Base-by-base conservation (phyloP, 2,888 invertebrate genomes). In the Drosophila stalkeri region DNA sequence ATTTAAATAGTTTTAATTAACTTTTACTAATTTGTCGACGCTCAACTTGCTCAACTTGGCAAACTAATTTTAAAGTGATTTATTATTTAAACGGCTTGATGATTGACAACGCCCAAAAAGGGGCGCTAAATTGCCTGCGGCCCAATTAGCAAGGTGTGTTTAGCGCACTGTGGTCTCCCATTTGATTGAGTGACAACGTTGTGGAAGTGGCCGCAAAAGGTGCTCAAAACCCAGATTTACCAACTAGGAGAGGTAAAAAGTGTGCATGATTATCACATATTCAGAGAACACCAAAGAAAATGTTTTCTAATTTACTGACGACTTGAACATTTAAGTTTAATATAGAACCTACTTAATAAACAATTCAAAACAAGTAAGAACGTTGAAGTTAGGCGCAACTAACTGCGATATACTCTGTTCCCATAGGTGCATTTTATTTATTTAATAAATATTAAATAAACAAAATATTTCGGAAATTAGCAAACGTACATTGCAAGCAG, bases 1-100 rank as follows among this genome's bases (percentile, higher is more conserved):
- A 89, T 88, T 88, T 86, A 88, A 90, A 88, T 89, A 89, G 81
- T 90, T 90, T 88, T 90, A 89, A 90, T 90, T 90, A 90, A 87
- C 85, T 81, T 81, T 90, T 78, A 81, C 77, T 82, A 81, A 80
- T 80, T 81, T 81, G 80, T 64, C 79, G 74, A 37, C 74, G 70
- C 66, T 70, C 65, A 79, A 73, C 80, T 80, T 70, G 71, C 74
- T 41, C 65, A 75, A 73, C 72, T 88, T 82, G 89, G 89, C 84
- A 90, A 86, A 86, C 86, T 90, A 89, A 86, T 86, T 86, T 86
- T 89, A 89, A 90, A 90, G 85, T 89, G 89, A 86, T 86, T 90
- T 90, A 90, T 90, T 90, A 90, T 90, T 86, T 81, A 86, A 90
- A 86, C 84, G 81, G 79, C 73, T 79, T 78, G 73, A 72, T 90